Percentiles rank a stretch among this genome's conserved stretches.
phyloP scores from a whole-genome alignment of 2,888 invertebrate species.

The Reticulitermes lucifugus region DNA sequence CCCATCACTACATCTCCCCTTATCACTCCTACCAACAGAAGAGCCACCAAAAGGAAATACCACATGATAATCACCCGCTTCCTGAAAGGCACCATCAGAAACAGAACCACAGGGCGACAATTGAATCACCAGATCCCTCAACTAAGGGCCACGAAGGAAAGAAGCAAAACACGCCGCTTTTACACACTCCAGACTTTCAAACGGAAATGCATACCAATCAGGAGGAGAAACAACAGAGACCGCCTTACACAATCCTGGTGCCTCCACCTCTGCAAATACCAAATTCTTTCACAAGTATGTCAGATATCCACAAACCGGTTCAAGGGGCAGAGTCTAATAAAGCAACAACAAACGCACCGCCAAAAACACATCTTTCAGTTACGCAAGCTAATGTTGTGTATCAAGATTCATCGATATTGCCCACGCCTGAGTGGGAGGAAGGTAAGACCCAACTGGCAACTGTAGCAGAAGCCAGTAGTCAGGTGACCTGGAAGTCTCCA shows the following conservation, averaged over 20 bases:
- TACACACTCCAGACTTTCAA: neutral
- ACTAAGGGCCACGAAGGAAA: neutral
- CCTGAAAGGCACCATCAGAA: neutral
- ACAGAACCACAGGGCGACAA: neutral
- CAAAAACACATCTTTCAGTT: conserved; percentile 58
- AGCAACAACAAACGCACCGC: conserved; percentile 50
- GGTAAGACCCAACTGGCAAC: conserved; percentile 55
- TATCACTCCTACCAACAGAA: conserved; percentile 60
- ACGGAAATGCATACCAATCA: neutral
- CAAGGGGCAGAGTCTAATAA: conserved; percentile 49
- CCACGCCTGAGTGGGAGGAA: conserved; percentile 64
- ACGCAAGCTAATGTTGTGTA: conserved; percentile 74
- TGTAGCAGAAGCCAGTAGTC: conserved; percentile 58
- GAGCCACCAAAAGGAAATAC: conserved; percentile 41
- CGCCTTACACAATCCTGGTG: conserved; percentile 75
- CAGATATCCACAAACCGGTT: conserved; percentile 53
- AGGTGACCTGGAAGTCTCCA: conserved; percentile 60
- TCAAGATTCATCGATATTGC: conserved; percentile 21
- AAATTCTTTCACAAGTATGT: conserved; percentile 51
- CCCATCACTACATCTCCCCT: conserved; percentile 57
- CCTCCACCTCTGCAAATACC: conserved; percentile 70
- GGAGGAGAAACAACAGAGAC: neutral
- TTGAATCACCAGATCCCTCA: neutral
- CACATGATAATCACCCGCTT: neutral
- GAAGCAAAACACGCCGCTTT: neutral